phyloP scores from a whole-genome alignment of 37 sponge, comb jelly and placozoan species.

The Ephydatia muelleri region DNA sequence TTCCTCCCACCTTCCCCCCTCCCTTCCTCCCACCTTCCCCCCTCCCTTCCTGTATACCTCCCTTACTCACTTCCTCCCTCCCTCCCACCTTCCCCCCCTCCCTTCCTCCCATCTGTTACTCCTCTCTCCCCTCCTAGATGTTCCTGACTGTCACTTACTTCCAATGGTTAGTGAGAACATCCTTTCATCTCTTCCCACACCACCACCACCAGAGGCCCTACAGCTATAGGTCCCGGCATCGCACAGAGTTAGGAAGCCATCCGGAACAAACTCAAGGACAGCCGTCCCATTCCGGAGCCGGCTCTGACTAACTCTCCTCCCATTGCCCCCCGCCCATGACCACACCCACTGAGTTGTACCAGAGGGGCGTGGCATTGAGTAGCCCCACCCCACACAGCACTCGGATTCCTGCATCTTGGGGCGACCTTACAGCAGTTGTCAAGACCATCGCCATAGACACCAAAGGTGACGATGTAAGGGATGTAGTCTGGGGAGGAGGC shows the following conservation, averaged over 20 bases:
- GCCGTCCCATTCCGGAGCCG: slow-evolving; percentile 33
- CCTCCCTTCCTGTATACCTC: not conserved
- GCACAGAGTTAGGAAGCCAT: not conserved
- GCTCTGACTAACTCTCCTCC: slow-evolving; percentile 24
- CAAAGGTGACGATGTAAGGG: too few relatives aligned
- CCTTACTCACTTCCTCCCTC: not conserved
- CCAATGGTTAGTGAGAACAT: slow-evolving; percentile 15
- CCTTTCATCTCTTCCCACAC: not conserved
- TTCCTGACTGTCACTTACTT: slow-evolving; percentile 49
- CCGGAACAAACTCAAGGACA: slow-evolving; percentile 12
- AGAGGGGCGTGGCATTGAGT: not conserved
- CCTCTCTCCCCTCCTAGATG: not conserved
- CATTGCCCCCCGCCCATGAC: slow-evolving; percentile 6
- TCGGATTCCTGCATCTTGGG: not conserved
- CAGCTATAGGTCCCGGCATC: slow-evolving; percentile 38
- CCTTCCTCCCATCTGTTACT: not conserved
- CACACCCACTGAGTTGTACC: slow-evolving; percentile 30
- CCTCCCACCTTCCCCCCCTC: not conserved
- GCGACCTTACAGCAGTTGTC: not conserved
- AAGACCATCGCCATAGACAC: not conserved
- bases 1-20: not conserved
- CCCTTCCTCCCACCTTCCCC: not conserved
- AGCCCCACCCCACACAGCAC: slow-evolving; percentile 19
- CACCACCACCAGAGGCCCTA: not conserved
- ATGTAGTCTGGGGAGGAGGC: too few relatives aligned